Evolutionary conservation across 2,113 vertebrate genomes (phyloP), one percentile per base, ranked within the genome.

Genomic region (Fulmarus glacialis): DNA sequence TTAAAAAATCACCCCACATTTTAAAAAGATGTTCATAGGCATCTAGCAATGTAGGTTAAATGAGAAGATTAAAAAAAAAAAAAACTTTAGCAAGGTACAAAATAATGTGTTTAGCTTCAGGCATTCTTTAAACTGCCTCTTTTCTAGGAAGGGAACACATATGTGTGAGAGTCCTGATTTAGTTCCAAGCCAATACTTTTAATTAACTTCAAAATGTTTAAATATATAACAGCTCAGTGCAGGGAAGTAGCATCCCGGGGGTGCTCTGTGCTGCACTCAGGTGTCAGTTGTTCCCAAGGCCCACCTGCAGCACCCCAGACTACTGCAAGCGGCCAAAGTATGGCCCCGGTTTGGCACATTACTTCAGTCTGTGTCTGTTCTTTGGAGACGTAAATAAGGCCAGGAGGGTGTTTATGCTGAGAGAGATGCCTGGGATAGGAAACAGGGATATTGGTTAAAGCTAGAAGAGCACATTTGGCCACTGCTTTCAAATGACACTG

Each of bases 161-260:
- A 98, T 98, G 98, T 95, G 94, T 93, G 95, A 98, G 95, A 97
- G 82, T 96, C 95, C 67, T 88, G 97, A 97, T 98, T 98, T 98
- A 98, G 97, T 98, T 98, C 98, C 97, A 98, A 98, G 97, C 96
- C 97, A 97, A 97, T 98, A 98, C 97, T 98, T 97, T 98, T 98
- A 98, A 98, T 98, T 98, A 98, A 98, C 97, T 98, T 97, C 98
- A 98, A 97, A 98, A 97, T 98, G 95, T 98, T 98, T 98, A 98
- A 98, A 97, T 91, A 95, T 96, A 94, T 95, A 96, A 90, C 93
- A 74, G 90, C 90, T 94, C 77, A 81, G 85, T 42, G 85, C 43
- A 94, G 36, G 36, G 52, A 73, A 95, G 77, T 4, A 52, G 86
- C 42, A 53, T 84, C 70, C 70, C 70, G 77, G 79, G 50, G 56